Base-by-base conservation (phyloP, 2,888 invertebrate species). In the Conchocele bisecta region DNA sequence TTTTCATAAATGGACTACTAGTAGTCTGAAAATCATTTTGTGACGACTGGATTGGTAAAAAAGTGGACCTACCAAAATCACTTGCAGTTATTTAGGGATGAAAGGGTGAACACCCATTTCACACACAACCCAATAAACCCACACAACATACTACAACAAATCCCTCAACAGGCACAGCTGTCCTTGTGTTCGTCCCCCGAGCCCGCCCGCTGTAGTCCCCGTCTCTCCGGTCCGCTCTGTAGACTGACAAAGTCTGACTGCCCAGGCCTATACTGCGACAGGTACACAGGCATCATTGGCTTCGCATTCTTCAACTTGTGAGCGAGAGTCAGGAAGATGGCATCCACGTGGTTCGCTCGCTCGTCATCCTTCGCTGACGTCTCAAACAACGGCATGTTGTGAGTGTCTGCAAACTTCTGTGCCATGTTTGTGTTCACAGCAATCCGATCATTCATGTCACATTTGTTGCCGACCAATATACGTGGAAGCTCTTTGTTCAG, bases 261-360 rank as follows among this genome's bases (percentile, higher is more conserved):
- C 7, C 72, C 70, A 26, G 79, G 50, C 20, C 71, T 68, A 50
- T 76, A 73, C 42, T 69, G 75, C 17, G 83, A 59, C 28, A 86
- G 31, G 56, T 84, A 80, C 28, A 81, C 77, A 6, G 92, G 91
- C 92, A 93, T 93, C 93, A 94, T 93, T 9, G 93, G 93, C 86
- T 93, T 94, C 56, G 93, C 92, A 81, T 92, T 93, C 86, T 94
- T 94, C 74, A 96, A 91, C 88, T 96, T 96, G 91, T 95, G 95
- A 0, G 95, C 95, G 48, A 96, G 90, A 0, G 96, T 96, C 93
- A 96, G 93, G 91, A 96, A 96, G 84, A 96, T 96, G 0, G 95
- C 94, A 86, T 95, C 95, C 42, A 96, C 95, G 87, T 94, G 95
- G 91, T 95, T 93, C 75, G 94, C 94, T 83, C 94, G 94, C 0